Evolutionary conservation across 2,797 vertebrate genomes (phyloP), one percentile per base, ranked within the genome.

Genomic region (Linurgus olivaceus): DNA sequence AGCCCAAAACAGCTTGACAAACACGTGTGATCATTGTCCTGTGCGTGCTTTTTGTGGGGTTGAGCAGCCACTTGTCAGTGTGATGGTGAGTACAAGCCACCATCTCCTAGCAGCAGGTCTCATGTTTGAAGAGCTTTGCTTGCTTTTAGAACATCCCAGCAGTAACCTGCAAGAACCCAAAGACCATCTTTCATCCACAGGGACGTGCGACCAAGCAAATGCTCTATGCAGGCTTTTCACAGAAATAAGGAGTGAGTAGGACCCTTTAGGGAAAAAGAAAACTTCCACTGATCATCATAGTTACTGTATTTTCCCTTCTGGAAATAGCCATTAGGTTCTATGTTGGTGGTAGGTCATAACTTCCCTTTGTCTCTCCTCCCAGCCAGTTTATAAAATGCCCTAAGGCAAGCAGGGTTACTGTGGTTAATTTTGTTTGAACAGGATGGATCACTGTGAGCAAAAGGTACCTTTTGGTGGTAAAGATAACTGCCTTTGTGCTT

Each of bases 51-150:
- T 18, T 48, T 0, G 5, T 28, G 71, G 29, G 47, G 48, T 8
- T 0, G 2, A 40, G 57, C 1, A 0, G 28, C 40, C 5, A 1
- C 35, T 73, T 5, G 4, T 55, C 40, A 40, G 54, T 0, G 0
- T 38, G 59, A 7, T 29, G 42, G 9, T 26, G 63, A 90, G 17
- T 42, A 24, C n/a, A 18, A 31, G 9, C 21, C 44, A 9, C 0
- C 0, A 20, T 50, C 52, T 89, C n/a, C 35, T 42, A 38, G 76
- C 82, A 91, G 72, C 54, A 18, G 11, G 16, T 31, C 33, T 85
- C 5, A 0, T 0, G 0, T 51, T 38, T 63, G 45, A 65, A 77
- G 61, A 51, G 17, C 29, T 80, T 50, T 48, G 11, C 17, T 68
- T 90, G n/a, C 4, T 75, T 93, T 94, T 45, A 84, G 28, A 76